Percentiles rank a stretch among this genome's conserved stretches.
Conservation (phyloP, 2,113 vertebrate genomes). For the Melanerpes formicivorus region DNA sequence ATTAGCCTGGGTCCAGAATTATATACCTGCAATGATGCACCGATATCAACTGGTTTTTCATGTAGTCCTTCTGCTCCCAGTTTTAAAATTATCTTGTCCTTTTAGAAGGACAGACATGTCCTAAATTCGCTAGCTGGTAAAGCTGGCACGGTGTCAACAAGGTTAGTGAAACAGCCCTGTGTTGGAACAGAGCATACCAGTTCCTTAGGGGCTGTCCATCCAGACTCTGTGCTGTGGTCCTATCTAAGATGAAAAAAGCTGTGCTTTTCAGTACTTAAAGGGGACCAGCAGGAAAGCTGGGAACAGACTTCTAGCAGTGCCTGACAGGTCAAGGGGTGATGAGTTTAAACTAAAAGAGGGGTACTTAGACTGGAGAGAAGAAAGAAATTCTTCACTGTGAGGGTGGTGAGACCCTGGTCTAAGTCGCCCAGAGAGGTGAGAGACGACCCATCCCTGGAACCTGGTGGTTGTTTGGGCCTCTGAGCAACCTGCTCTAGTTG, state of each 20-base stretch:
- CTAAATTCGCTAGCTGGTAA: neutral
- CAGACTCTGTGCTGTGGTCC: neutral
- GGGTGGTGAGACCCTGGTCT: no score
- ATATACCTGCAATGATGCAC: neutral
- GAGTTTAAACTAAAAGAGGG: neutral
- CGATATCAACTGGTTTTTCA: neutral
- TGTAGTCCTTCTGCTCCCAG: neutral
- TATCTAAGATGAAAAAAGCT: neutral
- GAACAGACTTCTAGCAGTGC: neutral
- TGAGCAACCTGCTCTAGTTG: neutral
- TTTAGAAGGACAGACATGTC: neutral
- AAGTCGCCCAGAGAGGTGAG: no score
- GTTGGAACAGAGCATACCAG: fast-evolving
- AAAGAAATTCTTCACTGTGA: no score
- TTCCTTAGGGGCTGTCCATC: fast-evolving
- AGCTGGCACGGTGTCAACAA: neutral
- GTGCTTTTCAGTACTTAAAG: neutral
- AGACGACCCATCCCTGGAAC: no score
- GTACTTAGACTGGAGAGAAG: no score
- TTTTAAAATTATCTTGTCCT: neutral
- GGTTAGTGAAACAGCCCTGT: neutral
- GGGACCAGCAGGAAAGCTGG: neutral
- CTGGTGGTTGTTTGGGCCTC: no score
- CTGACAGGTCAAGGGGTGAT: neutral
- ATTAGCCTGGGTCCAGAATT: neutral